Evolutionary conservation across 2,888 invertebrate species (phyloP).

Genomic region (Steinernema carpocapsae): DNA sequence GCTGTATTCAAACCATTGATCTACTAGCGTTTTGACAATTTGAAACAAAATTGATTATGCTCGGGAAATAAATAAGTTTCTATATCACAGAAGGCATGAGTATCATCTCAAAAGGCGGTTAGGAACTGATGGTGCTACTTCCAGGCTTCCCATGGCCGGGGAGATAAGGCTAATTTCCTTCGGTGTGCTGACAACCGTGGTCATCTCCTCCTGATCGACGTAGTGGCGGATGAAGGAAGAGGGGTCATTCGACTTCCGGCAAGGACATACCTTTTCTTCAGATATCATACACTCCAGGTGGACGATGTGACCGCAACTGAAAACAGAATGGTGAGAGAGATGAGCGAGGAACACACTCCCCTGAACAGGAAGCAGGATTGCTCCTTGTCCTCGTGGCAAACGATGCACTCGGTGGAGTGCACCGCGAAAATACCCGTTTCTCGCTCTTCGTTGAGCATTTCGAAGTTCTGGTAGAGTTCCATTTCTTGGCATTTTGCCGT

Average conservation of each 20-base stretch:
- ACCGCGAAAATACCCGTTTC: not conserved
- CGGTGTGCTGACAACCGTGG: not conserved
- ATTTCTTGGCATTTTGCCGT: constrained; percentile 13
- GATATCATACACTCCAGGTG: not conserved
- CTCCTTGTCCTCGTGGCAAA: not conserved
- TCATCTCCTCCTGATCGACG: too few relatives aligned
- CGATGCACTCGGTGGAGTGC: not conserved
- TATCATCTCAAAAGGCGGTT: too few relatives aligned
- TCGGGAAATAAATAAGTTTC: too few relatives aligned
- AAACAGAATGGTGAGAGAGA: not conserved
- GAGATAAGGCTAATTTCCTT: not conserved
- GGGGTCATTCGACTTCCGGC: not conserved
- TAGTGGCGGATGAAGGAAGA: too few relatives aligned
- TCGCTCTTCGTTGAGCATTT: not conserved
- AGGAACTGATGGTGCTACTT: constrained; percentile 6
- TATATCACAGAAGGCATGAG: too few relatives aligned
- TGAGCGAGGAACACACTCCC: not conserved
- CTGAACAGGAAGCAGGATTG: not conserved
- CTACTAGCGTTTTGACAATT: too few relatives aligned
- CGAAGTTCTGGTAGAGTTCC: not conserved
- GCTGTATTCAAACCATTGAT: not conserved
- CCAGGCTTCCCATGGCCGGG: constrained; percentile 22
- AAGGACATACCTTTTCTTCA: not conserved
- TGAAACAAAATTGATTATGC: too few relatives aligned
- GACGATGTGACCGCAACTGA: constrained; percentile 24